Evolutionary conservation across 2,888 invertebrate species (phyloP).

Genomic region (Thecophora atra): DNA sequence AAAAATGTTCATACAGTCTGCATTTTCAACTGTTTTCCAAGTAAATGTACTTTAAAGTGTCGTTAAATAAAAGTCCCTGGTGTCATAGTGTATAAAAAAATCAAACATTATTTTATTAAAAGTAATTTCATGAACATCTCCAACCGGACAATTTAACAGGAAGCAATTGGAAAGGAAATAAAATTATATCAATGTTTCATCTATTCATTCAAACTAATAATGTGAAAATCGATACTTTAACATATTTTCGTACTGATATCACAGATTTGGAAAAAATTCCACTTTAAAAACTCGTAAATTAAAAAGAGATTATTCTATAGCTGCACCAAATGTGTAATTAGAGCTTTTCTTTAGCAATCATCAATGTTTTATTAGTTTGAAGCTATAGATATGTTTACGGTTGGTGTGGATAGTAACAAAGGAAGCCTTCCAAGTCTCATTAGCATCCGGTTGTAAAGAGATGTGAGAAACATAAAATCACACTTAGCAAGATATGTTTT

Average conservation of each 20-base stretch:
- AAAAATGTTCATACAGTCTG: background rate
- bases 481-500: slow-evolving; percentile 14
- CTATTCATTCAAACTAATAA: slow-evolving; percentile 26
- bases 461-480: slow-evolving; percentile 20
- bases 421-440: too few species aligned
- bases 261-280: slow-evolving; percentile 7
- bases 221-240: background rate
- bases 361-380: too few species aligned
- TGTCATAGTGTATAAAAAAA: slow-evolving; percentile 28
- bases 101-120: slow-evolving; percentile 4
- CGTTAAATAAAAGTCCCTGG: slow-evolving; percentile 34
- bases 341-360: too few species aligned
- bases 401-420: too few species aligned
- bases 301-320: slow-evolving; percentile 38
- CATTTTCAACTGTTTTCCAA: slow-evolving; percentile 1
- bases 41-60: slow-evolving; percentile 13
- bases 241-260: slow-evolving; percentile 5
- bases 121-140: background rate
- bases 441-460: background rate
- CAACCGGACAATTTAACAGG: background rate
- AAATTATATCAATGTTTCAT: slow-evolving; percentile 2
- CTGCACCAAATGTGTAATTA: too few species aligned
- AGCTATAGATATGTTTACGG: too few species aligned
- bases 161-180: background rate
- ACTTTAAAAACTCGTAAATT: background rate